Evolutionary conservation across 2,113 vertebrate genomes (phyloP), one percentile per base, ranked within the genome.

Genomic region (Campylomormyrus numenius): DNA sequence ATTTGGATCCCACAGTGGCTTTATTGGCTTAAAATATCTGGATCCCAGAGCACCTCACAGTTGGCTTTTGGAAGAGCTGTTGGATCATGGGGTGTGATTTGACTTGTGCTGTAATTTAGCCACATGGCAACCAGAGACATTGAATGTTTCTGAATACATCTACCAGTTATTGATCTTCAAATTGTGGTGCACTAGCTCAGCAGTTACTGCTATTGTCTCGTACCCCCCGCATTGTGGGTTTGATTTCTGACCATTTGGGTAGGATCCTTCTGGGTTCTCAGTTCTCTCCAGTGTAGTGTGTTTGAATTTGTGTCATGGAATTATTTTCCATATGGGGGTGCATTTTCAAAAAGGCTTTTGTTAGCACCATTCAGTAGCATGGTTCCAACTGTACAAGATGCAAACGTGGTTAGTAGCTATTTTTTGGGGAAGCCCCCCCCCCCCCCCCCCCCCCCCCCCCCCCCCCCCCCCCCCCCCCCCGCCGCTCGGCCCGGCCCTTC

Each of bases 1-100:
- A 85, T 85, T n/a, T 85, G 83, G 83, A 85, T 48, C 45, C 45
- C 83, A 48, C 45, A 9, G 83, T 13, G 83, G 19, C 83, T 85
- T 46, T 85, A 48, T 48, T 48, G 42, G 83, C 83, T 48, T 85
- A 85, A 85, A 85, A 85, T 85, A 85, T 56, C 27, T 53, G 85
- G 5, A 53, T 56, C 85, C 85, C 85, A 53, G 45, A 87, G 85
- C 7, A 8, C n/a, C 27, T 56, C 49, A 19, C 27, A 31, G 50
- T 53, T 42, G 85, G 50, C 85, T 53, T 53, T 27, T 87, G 49
- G 27, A 27, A 31, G 49, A 87, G 49, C 85, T 87, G 49, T 53
- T 87, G 85, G 85, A 39, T 53, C 85, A 56, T 42, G 31, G 48
- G 85, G 85, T 31, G 31, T 35, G 48, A 27, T 87, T 56, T 35